Percentiles rank a stretch among this genome's conserved stretches.
Conservation (phyloP, 2,888 invertebrate genomes). For the Periphyllus acericola region DNA sequence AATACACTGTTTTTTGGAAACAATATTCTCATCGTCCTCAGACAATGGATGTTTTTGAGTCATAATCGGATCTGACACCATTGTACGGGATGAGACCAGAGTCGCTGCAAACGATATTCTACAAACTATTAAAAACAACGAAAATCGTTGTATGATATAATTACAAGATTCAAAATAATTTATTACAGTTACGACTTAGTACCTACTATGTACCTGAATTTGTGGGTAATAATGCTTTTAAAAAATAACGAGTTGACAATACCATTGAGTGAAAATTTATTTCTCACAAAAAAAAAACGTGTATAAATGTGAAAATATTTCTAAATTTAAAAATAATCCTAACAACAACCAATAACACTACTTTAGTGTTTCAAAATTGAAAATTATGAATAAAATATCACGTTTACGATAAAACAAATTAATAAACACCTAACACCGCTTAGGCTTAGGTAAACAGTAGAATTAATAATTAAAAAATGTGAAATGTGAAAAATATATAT, state of each 20-base stretch:
- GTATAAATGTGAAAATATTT: not conserved
- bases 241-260: constrained; percentile 32
- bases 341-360: not conserved
- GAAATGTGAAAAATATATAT: not conserved
- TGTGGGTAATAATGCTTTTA: constrained; percentile 37
- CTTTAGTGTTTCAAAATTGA: not conserved
- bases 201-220: constrained; percentile 41
- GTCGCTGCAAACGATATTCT: constrained; percentile 9
- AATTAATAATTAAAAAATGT: not conserved
- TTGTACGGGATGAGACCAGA: not conserved
- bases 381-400: not conserved
- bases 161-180: not conserved
- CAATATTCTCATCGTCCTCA: constrained; percentile 45
- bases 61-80: constrained; percentile 53
- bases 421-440: too few relatives aligned
- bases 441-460: too few relatives aligned
- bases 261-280: constrained; percentile 44
- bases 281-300: not conserved
- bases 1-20: constrained; percentile 39
- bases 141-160: not conserved
- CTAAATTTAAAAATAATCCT: not conserved
- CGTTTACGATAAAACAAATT: not conserved
- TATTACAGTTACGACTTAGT: not conserved
- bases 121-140: constrained; percentile 10
- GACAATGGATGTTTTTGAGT: constrained; percentile 39